phyloP scores from a whole-genome alignment of 2,888 invertebrate genomes.

The Eudiplozoon nipponicum region DNA sequence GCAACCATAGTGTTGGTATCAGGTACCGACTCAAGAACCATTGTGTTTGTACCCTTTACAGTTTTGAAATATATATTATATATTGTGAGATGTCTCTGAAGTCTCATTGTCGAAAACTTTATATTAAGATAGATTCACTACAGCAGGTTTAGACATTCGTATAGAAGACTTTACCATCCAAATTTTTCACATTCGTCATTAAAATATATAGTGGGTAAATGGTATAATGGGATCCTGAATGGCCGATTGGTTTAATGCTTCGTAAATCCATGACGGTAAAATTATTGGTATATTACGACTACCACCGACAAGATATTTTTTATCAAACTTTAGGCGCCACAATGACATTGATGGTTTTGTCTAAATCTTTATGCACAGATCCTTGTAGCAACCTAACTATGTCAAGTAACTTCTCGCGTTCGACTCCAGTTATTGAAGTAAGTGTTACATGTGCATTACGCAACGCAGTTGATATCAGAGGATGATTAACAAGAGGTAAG shows the following conservation, averaged over 20 bases:
- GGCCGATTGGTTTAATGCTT: constrained; percentile 10
- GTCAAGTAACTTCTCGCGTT: constrained; percentile 3
- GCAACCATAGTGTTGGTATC: no score
- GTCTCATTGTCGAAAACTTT: no score
- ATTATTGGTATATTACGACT: constrained; percentile 40
- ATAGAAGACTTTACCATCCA: no score
- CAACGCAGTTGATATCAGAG: constrained; percentile 16
- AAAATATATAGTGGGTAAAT: no score
- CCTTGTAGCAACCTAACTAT: constrained; percentile 15
- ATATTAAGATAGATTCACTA: no score
- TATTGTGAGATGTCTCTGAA: no score
- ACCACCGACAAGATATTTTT: constrained; percentile 34
- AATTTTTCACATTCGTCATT: no score
- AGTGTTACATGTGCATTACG: constrained; percentile 9
- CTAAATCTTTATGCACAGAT: constrained; percentile 7
- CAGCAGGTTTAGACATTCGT: no score
- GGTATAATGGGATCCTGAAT: constrained; percentile 7
- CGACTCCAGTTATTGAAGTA: constrained; percentile 11
- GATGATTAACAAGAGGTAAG: constrained; percentile 11
- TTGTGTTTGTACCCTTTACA: no score
- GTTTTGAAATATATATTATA: no score
- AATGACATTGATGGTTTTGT: constrained; percentile 11
- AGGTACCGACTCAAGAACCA: no score
- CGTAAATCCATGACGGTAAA: constrained; percentile 42
- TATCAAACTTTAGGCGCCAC: constrained; percentile 20